Evolutionary conservation across 1,140 invertebrate species (phyloP), one percentile per base, ranked within the genome.

Genomic region (Leptonema lineaticorne): DNA sequence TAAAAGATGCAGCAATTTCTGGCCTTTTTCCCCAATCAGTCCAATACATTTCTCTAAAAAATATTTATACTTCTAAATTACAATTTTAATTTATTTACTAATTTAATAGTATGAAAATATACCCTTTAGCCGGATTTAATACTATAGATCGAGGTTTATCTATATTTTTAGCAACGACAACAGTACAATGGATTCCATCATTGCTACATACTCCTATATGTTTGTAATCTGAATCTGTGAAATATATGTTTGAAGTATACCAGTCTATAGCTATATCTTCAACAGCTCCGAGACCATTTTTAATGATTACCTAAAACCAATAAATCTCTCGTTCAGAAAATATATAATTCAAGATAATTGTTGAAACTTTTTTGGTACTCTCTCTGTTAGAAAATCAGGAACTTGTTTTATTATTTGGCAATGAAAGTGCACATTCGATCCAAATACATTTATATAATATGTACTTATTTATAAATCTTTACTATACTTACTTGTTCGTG

Each of bases 251-350:
- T 1, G 83, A 83, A 0, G 89, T 92, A 14, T 94, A 76, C 89
- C 90, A 94, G 76, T 96, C 94, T 0, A 93, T 80, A 1, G 89
- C 89, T 37, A 96, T 78, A 68, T 92, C 90, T 71, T 92, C 91
- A 0, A 91, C 87, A 1, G 85, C 79, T 63, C 86, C 85, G 1
- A 94, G 76, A n/a, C 93, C 91, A 73, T 82, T 75, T 16, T 85
- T 85, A 0, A 87, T 79, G 16, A 88, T 41, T 0, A 82, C 75
- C 83, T 85, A 70, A n/a, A 76, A 71, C 70, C 14, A 22, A 53
- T 6, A 53, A 22, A n/a, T n/a, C n/a, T n/a, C n/a, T n/a, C n/a
- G n/a, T 37, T 37, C n/a, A 14, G 14, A 37, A 37, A 8, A 37
- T n/a, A 37, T 37, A 37, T 37, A 37, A 8, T 37, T n/a, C n/a